A percentile compares a stretch with the other conserved stretches of the same genome.
Evolutionary conservation across 2,113 vertebrate genomes (phyloP).

Genomic region (Poeciliopsis occidentalis): DNA sequence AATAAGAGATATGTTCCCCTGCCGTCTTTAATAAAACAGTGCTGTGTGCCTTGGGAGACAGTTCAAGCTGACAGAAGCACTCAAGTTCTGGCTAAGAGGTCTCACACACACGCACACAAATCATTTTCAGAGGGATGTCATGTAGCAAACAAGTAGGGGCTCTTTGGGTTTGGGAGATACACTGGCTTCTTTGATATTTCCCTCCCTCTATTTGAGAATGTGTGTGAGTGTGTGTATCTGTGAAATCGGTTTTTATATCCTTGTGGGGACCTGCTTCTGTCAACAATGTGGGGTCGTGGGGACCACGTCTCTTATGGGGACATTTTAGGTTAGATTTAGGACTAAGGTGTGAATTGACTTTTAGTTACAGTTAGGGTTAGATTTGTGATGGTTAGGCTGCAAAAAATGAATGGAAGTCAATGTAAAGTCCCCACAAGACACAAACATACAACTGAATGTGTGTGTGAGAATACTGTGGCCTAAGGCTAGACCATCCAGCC

Average conservation of each 20-base stretch:
- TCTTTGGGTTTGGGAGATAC: constrained; percentile 59
- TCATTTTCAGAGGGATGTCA: constrained; percentile 59
- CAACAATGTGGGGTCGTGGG: no score
- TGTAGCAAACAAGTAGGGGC: constrained; percentile 61
- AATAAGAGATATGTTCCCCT: constrained; percentile 23
- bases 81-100: constrained; percentile 86
- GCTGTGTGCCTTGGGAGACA: constrained; percentile 82
- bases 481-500: constrained; percentile 63
- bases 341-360: no score
- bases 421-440: no score
- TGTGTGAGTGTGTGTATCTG: constrained; percentile 27
- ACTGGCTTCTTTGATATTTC: constrained; percentile 67
- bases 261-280: background rate
- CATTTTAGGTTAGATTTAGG: no score
- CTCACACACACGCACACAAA: constrained; percentile 33
- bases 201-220: constrained; percentile 16
- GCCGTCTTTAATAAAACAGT: constrained; percentile 74
- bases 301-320: no score
- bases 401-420: no score
- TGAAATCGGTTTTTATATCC: constrained; percentile 8
- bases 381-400: no score
- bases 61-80: constrained; percentile 87
- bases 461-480: constrained; percentile 28
- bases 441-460: constrained; percentile 24
- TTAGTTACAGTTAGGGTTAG: no score